Evolutionary conservation across 2,888 invertebrate species (phyloP).

Genomic region (Pterobdella sp.): DNA sequence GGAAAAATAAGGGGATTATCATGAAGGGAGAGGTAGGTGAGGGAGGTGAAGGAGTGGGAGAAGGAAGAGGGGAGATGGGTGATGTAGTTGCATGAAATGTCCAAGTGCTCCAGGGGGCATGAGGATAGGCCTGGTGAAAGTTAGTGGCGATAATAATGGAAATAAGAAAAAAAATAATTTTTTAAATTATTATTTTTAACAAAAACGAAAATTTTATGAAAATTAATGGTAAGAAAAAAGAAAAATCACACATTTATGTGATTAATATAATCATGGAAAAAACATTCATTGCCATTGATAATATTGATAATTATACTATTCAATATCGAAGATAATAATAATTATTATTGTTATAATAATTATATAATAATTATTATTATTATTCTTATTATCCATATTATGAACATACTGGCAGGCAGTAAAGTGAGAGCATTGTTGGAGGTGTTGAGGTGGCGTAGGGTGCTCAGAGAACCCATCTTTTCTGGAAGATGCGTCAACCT

Average conservation of each 20-base stretch:
- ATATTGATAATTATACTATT: not conserved
- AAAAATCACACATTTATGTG: too few species aligned
- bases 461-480: constrained; percentile 72
- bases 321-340: not conserved
- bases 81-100: constrained; percentile 21
- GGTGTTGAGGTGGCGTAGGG: constrained; percentile 70
- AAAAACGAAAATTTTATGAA: too few species aligned
- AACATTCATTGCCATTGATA: not conserved
- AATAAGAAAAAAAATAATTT: too few species aligned
- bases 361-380: not conserved
- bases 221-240: too few species aligned
- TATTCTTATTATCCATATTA: too few species aligned
- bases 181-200: too few species aligned
- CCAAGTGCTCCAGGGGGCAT: constrained; percentile 2
- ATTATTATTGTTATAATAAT: not conserved
- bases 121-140: constrained; percentile 10
- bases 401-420: constrained; percentile 68
- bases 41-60: not conserved
- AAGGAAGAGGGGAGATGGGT: constrained; percentile 9
- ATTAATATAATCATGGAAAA: not conserved
- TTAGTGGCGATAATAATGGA: too few species aligned
- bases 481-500: constrained; percentile 78
- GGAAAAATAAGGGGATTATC: constrained; percentile 21
- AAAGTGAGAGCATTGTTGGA: constrained; percentile 78
- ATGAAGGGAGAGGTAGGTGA: not conserved